phyloP scores from a whole-genome alignment of 2,113 vertebrate species.

The Lycocorax pyrrhopterus region DNA sequence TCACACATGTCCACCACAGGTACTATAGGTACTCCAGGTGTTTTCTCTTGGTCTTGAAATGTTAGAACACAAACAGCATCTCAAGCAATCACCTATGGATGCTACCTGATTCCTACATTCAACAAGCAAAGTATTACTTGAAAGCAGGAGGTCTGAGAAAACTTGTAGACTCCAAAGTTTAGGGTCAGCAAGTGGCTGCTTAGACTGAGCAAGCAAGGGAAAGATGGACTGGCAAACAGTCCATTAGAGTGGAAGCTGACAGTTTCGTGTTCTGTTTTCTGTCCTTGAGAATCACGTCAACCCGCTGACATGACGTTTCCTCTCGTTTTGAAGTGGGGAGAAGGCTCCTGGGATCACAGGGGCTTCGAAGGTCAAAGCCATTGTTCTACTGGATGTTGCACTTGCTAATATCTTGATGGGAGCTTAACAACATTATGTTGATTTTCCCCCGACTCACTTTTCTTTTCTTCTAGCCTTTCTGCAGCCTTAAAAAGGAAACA shows the following conservation, averaged over 20 bases:
- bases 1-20: neutral
- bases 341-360: neutral
- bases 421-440: neutral
- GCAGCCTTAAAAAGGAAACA: slow-evolving; percentile 27
- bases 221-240: neutral
- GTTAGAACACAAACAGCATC: neutral
- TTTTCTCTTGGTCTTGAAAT: neutral
- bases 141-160: neutral
- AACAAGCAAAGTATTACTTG: neutral
- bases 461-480: neutral
- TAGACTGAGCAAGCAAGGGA: neutral
- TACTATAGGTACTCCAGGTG: neutral
- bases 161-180: neutral
- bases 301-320: neutral
- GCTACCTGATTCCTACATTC: neutral
- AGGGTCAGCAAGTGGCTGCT: neutral
- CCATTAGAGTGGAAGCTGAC: neutral
- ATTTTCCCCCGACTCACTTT: neutral
- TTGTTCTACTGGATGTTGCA: slow-evolving; percentile 18
- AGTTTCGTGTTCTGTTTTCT: slow-evolving; percentile 26
- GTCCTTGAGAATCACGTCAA: neutral
- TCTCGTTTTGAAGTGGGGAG: slow-evolving; percentile 15
- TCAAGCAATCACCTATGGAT: neutral
- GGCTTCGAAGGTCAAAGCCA: neutral
- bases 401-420: neutral